Percentiles rank a stretch among this genome's conserved stretches.
Conservation (phyloP, 2,888 invertebrate genomes). For the Clistopyga incitator region DNA sequence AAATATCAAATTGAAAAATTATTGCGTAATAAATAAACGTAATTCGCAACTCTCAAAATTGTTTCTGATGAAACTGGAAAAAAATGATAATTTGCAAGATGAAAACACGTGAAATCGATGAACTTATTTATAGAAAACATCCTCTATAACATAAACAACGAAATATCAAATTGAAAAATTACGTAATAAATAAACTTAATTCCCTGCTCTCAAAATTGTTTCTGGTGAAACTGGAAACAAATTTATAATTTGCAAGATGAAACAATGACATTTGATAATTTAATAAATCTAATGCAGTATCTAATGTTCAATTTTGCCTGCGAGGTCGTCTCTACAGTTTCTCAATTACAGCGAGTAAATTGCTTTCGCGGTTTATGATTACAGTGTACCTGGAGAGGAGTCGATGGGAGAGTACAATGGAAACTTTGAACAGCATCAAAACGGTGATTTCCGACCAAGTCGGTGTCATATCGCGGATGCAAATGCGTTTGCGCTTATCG, state of each 20-base stretch:
- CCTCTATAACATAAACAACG: no score
- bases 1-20: no score
- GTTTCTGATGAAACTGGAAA: no score
- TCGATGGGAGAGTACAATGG: conserved; percentile 53
- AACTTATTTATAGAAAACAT: no score
- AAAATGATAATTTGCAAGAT: not conserved
- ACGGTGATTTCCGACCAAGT: conserved; percentile 64
- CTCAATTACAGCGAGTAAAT: not conserved
- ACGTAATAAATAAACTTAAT: no score
- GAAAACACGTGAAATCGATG: no score
- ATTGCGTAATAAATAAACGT: no score
- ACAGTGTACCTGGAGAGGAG: conserved; percentile 63
- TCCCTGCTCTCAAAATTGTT: no score
- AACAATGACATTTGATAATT: not conserved
- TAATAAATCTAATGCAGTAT: not conserved
- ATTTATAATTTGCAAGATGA: not conserved
- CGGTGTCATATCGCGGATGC: conserved; percentile 61
- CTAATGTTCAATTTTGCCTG: not conserved
- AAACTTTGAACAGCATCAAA: conserved; percentile 43
- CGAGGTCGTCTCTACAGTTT: not conserved
- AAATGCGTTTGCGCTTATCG: conserved; percentile 42
- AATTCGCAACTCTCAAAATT: no score
- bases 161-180: no score
- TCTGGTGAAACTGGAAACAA: no score
- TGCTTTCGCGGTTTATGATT: conserved; percentile 29